Base-by-base conservation (phyloP, 2,797 vertebrate genomes). In the Argya squamiceps region DNA sequence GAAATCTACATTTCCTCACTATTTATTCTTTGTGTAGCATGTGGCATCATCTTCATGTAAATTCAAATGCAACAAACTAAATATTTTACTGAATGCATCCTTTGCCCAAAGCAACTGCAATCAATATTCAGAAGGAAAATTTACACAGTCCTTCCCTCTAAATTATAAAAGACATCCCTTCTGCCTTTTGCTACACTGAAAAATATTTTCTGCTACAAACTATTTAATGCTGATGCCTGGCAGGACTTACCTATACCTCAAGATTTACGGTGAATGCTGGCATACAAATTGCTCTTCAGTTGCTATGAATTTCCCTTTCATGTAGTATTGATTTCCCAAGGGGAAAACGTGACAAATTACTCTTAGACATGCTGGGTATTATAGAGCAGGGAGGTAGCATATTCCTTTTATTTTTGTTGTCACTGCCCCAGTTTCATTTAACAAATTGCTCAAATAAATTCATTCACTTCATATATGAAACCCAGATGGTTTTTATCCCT, bases 281-380 rank as follows among this genome's bases (percentile, higher is more conserved):
- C 34, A 82, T 78, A 89, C 47, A 81, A 91, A 77, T 74, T 84
- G 47, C 16, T 89, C 34, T 84, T 90, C 27, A 67, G 50, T 65
- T 85, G n/a, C 75, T 92, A 89, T 8, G 39, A 89, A 94, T 89
- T 77, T 87, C 24, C 89, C 24, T 83, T 92, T 95, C 64, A 47
- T 82, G 73, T 50, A 85, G 19, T 41, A 73, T 46, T 88, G 44
- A 77, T 92, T 91, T 69, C 81, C 56, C 37, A 41, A 36, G 32
- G 23, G 5, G 44, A 34, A 39, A 63, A 43, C 24, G 56, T 29
- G 22, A 52, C 37, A 91, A 89, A 90, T 52, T 89, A 67, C 21
- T 69, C 58, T 65, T 58, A 84, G 60, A 70, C 71, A 64, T 84
- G 43, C 12, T 59, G 73, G 29, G 17, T 95, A 85, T 93, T 92